Evolutionary conservation across 2,113 vertebrate genomes (phyloP).

Genomic region (Xyrauchen texanus): DNA sequence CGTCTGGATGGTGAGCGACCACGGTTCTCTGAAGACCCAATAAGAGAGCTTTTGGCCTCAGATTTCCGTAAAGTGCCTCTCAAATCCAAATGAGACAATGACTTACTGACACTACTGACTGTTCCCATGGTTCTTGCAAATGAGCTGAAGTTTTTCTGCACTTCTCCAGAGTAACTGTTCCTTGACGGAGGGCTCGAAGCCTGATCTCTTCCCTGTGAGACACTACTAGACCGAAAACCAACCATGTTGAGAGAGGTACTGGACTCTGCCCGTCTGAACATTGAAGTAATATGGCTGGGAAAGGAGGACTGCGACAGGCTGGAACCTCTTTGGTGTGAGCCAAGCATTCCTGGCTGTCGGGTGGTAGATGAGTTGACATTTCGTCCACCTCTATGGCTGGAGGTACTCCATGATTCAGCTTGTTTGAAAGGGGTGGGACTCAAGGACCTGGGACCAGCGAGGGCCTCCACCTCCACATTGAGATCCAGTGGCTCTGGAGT

Average conservation of each 20-base stretch:
- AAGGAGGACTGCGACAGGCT: slow-evolving; percentile 67
- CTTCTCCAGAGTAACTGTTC: slow-evolving; percentile 55
- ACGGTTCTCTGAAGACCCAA: slow-evolving; percentile 47
- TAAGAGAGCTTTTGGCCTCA: slow-evolving; percentile 50
- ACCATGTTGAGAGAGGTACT: slow-evolving; percentile 49
- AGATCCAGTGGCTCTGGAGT: slow-evolving; percentile 66
- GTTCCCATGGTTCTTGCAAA: slow-evolving; percentile 52
- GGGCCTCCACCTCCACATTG: slow-evolving; percentile 71
- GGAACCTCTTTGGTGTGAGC: slow-evolving; percentile 62
- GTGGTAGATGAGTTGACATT: slow-evolving; percentile 57
- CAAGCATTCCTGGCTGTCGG: slow-evolving; percentile 65
- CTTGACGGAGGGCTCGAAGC: slow-evolving; percentile 63
- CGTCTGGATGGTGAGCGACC: slow-evolving; percentile 60
- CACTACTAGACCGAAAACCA: slow-evolving; percentile 57
- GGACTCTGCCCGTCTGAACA: slow-evolving; percentile 65
- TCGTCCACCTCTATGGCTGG: slow-evolving; percentile 51
- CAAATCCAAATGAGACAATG: slow-evolving; percentile 65
- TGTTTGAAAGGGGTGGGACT: slow-evolving; percentile 79
- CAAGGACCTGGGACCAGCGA: slow-evolving; percentile 71
- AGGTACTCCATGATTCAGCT: slow-evolving; percentile 67
- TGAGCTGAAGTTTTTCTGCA: slow-evolving; percentile 67
- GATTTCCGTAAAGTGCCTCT: slow-evolving; percentile 65
- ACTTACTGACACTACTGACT: slow-evolving; percentile 43
- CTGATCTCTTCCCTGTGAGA: slow-evolving; percentile 52
- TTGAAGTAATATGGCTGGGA: slow-evolving; percentile 51